phyloP scores from a whole-genome alignment of 2,113 vertebrate species.

The Microtus montanus region DNA sequence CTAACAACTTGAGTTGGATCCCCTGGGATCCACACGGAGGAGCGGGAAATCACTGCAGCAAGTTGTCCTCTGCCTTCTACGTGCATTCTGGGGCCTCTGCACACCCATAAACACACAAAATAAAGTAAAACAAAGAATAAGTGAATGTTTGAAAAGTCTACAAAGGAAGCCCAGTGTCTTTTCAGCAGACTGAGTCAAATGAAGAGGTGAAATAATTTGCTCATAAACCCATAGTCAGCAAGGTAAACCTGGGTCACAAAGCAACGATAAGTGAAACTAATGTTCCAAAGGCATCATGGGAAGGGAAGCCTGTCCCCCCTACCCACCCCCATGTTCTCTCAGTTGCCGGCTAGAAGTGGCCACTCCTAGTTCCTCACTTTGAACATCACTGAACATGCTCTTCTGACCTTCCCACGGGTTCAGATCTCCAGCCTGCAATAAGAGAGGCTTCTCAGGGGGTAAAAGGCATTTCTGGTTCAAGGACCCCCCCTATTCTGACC shows the following conservation, averaged over 20 bases:
- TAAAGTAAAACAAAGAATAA: not conserved
- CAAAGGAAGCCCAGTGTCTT: not conserved
- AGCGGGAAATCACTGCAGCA: not conserved
- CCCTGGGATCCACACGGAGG: not conserved
- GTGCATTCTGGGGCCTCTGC: not conserved
- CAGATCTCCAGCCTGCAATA: not conserved
- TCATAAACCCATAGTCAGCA: not conserved
- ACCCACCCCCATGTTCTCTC: fast-evolving
- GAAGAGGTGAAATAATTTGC: not conserved
- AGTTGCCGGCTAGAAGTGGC: not conserved
- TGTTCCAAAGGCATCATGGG: not conserved
- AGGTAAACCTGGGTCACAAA: not conserved
- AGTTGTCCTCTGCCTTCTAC: not conserved
- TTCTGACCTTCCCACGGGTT: not conserved
- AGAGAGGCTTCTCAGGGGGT: not conserved
- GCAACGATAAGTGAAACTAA: not conserved
- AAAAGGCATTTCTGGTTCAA: not conserved
- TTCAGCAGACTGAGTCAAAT: not conserved
- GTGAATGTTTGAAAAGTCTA: not conserved
- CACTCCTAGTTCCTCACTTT: not conserved
- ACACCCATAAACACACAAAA: not conserved
- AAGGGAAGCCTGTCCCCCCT: not conserved
- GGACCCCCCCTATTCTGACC: constrained; percentile 26
- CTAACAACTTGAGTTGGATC: not conserved
- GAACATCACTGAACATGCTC: not conserved